Base-by-base conservation (phyloP, 1,140 invertebrate genomes). In the Cecropterus lyciades region DNA sequence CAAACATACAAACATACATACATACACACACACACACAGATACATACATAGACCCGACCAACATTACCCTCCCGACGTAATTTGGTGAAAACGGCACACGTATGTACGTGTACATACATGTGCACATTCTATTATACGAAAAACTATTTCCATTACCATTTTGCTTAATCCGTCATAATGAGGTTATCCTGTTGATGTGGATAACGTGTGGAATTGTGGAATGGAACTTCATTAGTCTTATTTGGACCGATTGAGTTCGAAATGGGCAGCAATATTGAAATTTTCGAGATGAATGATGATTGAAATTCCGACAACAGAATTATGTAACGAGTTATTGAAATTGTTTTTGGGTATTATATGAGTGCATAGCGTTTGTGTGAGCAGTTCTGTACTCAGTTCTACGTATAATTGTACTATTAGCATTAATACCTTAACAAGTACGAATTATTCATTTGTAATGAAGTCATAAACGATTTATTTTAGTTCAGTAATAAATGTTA, bases 181-280 rank as follows among this genome's bases (percentile, higher is more conserved):
- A 33, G 63, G 52, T 67, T 69, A 73, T 49, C 60, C 49, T 37
- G 51, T 68, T 70, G 75, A 73, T 75, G 55, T 73, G 71, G 72
- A 78, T 81, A 80, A 83, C 79, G 69, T 69, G 72, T 37, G 43
- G 45, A 60, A 60, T 48, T 60, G 67, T 76, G 66, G 72, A 80
- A 80, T 81, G 70, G 75, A 80, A 70, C 75, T 84, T 69, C 69
- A 78, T 79, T 82, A 79, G 69, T 62, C 46, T 66, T 56, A 73
- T 73, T 65, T 53, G 67, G 42, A 77, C 73, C 68, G 78, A 79
- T 83, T 65, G 66, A 79, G 79, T 80, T 70, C 53, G 57, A 5
- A 62, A 49, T 62, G 56, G 43, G 30, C 27, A 62, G 45, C 57
- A 62, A 62, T 62, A 62, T 62, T 62, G 57, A 62, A 62, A 62